These are phyloP conservation scores for Drosophila pruinosa DNA, from an alignment of 1,140 invertebrate species.

Conservation along the genomic window DNA sequence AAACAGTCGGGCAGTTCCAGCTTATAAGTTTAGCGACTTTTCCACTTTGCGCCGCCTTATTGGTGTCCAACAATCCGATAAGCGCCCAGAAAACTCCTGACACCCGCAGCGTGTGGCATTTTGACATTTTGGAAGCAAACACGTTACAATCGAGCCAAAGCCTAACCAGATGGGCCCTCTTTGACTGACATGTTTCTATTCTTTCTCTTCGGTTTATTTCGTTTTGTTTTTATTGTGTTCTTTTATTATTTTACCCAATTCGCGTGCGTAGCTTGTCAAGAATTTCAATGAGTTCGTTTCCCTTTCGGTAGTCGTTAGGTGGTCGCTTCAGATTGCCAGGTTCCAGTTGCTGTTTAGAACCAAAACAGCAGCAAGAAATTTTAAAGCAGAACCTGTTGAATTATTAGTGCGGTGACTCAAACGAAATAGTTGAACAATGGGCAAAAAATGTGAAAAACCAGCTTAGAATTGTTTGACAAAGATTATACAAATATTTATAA, in stretches of 20 bases:
- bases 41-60: slow-evolving; percentile 38
- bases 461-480: neutral
- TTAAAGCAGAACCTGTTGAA: slow-evolving; percentile 50
- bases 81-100: slow-evolving; percentile 16
- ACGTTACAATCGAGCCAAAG: neutral
- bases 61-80: slow-evolving; percentile 24
- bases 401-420: slow-evolving; percentile 50
- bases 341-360: slow-evolving; percentile 25
- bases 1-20: slow-evolving; percentile 4
- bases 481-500: neutral
- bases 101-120: neutral
- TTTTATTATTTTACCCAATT: slow-evolving; percentile 69
- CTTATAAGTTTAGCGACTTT: slow-evolving; percentile 48
- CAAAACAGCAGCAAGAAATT: slow-evolving; percentile 24
- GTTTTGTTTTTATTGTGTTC: slow-evolving; percentile 40
- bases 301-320: slow-evolving; percentile 65
- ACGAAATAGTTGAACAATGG: slow-evolving; percentile 26
- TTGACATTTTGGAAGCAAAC: slow-evolving; percentile 10
- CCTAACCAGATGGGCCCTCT: neutral
- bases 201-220: neutral
- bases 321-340: slow-evolving; percentile 31
- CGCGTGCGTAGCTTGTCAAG: slow-evolving; percentile 62
- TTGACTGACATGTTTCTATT: slow-evolving; percentile 2
- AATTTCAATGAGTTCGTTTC: slow-evolving; percentile 81
- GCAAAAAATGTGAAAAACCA: neutral